Base-by-base conservation (phyloP, 2,888 invertebrate genomes). In the Mesorhabditis spiculigera region DNA sequence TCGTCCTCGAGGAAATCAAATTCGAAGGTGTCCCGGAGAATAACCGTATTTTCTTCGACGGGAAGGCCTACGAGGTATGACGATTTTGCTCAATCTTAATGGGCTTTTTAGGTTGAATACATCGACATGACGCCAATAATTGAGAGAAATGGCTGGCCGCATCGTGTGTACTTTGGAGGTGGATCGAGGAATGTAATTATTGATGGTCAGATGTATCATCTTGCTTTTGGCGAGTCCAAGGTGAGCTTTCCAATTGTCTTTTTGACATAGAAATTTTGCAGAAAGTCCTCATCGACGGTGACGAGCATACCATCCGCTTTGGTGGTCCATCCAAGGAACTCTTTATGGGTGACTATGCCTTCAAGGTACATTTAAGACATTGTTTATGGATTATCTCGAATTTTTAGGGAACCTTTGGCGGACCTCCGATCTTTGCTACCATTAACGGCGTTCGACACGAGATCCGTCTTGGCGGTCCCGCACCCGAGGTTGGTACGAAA, bases 251-350 rank as follows among this genome's bases (percentile, higher is more conserved):
- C 58, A 50, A 50, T 13, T 50, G n/a, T 13, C n/a, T 13, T 50
- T 10, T 50, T 13, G 58, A 50, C n/a, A 13, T 50, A 50, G 8
- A 50, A 50, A 13, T 50, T 50, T 50, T 50, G 28, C 28, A 50
- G 68, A 70, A 70, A 13, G 73, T 87, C n/a, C 70, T 72, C n/a
- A 86, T 88, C 65, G 86, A 88, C 68, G 87, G 87, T 66, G 81
- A 82, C 67, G 76, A 82, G 58, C 87, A 88, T 76, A 90, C 91
- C 73, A 91, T 96, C 58, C 90, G 92, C 78, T 91, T 95, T 78
- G 96, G 96, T 16, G 93, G 93, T 10, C 95, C 95, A 0, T 93
- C 94, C 0, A 90, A 94, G 68, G 95, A 96, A 85, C 88, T 97
- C 50, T 93, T 91, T 82, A 91, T 98, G 66, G 93, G 97, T 86